phyloP scores from a whole-genome alignment of 1,140 invertebrate genomes.

The Euura lappo region DNA sequence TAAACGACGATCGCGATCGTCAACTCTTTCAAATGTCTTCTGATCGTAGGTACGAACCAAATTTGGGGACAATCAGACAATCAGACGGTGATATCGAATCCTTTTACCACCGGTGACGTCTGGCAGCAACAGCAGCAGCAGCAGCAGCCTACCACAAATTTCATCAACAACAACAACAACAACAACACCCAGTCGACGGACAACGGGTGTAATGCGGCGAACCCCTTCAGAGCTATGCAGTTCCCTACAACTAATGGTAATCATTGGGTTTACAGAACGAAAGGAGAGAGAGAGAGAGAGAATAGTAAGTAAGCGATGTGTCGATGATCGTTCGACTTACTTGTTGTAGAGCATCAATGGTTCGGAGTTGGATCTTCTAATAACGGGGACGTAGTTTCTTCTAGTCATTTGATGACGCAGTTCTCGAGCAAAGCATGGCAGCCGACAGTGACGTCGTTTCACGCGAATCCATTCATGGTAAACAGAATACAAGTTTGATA shows the following conservation, averaged over 20 bases:
- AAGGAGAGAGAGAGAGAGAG: background rate
- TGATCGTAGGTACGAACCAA: constrained; percentile 40
- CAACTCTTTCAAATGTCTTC: background rate
- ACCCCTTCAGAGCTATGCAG: constrained; percentile 53
- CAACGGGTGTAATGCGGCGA: constrained; percentile 47
- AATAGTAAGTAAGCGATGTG: too few relatives aligned
- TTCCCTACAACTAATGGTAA: constrained; percentile 53
- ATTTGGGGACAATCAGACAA: constrained; percentile 50
- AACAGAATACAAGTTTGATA: constrained; percentile 18
- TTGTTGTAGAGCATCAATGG: constrained; percentile 37
- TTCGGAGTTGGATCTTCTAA: constrained; percentile 47
- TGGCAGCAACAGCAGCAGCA: constrained; percentile 38
- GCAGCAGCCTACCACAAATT: constrained; percentile 42
- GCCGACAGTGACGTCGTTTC: constrained; percentile 53
- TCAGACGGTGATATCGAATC: constrained; percentile 53
- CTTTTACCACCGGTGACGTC: constrained; percentile 48
- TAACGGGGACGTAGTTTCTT: constrained; percentile 55
- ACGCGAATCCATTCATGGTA: constrained; percentile 58
- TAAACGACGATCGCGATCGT: background rate
- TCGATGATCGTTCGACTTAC: constrained; percentile 14
- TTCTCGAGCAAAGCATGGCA: constrained; percentile 57
- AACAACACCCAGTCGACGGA: constrained; percentile 50
- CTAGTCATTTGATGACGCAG: constrained; percentile 56
- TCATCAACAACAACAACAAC: constrained; percentile 49
- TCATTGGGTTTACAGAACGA: background rate